A percentile compares a stretch with the other conserved stretches of the same genome.
These are phyloP conservation scores for Ptiloglossa arizonensis DNA, from an alignment of 1,140 invertebrate species.

Conservation along the genomic window DNA sequence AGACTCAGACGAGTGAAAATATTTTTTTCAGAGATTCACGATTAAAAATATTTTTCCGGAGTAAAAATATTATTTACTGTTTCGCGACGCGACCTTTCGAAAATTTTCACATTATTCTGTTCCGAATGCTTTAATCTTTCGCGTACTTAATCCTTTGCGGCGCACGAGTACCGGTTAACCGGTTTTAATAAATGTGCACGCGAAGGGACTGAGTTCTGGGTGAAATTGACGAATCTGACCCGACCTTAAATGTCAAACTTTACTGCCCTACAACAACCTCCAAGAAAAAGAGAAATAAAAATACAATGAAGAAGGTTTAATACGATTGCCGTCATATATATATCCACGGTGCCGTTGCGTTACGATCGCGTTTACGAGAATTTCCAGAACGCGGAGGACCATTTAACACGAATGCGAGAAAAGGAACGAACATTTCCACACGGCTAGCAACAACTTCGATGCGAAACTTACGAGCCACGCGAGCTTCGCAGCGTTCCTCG, in stretches of 20 bases:
- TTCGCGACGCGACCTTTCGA: no score
- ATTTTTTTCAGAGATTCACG: no score
- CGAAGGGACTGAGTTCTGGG: no score
- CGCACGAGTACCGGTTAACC: no score
- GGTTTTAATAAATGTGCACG: not conserved
- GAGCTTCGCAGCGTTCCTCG: not conserved
- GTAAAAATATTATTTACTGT: no score
- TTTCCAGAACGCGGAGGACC: not conserved
- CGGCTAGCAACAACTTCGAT: no score
- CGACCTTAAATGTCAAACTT: not conserved
- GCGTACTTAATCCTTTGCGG: not conserved
- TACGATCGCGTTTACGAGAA: slow-evolving; percentile 29
- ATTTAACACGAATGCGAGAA: not conserved
- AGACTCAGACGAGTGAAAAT: no score
- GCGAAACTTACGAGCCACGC: not conserved
- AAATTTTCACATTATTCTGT: no score
- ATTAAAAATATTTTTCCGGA: no score
- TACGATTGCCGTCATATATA: not conserved
- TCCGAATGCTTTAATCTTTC: no score
- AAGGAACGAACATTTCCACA: not conserved
- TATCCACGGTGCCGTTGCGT: not conserved
- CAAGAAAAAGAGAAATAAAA: not conserved
- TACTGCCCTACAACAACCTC: not conserved
- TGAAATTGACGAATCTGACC: not conserved
- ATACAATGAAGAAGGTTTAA: not conserved